Conservation (phyloP, 2,888 invertebrate genomes). For the Melieria picta region DNA sequence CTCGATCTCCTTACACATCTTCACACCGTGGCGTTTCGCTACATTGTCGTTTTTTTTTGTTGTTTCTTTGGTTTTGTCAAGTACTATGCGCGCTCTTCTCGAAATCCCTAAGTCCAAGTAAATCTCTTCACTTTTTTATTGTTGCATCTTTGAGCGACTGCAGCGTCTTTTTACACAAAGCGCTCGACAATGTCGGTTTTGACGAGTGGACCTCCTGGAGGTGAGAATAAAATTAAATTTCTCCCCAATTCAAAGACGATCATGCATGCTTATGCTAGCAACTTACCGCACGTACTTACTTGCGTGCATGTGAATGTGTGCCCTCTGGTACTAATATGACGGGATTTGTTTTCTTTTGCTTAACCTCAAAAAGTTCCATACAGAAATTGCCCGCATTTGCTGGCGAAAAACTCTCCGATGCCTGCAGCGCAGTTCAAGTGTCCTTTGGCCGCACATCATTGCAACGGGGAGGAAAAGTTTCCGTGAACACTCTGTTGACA, state of each 20-base stretch:
- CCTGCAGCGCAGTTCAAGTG: constrained; percentile 17
- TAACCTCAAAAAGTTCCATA: constrained; percentile 52
- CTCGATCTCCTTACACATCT: constrained; percentile 30
- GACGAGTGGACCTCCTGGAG: constrained; percentile 65
- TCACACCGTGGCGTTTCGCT: constrained; percentile 8
- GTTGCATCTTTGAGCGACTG: constrained; percentile 20
- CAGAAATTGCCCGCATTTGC: constrained; percentile 45
- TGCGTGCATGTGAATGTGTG: neutral
- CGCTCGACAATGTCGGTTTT: constrained; percentile 35
- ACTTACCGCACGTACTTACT: neutral
- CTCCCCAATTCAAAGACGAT: constrained; percentile 22
- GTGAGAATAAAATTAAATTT: constrained; percentile 59
- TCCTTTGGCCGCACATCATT: constrained; percentile 3
- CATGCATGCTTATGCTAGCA: neutral
- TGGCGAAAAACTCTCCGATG: neutral
- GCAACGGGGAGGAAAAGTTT: constrained; percentile 13
- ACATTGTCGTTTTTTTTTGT: no score
- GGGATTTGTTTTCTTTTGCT: constrained; percentile 49
- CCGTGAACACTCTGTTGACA: constrained; percentile 43
- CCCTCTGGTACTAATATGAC: neutral
- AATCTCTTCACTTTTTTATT: constrained; percentile 29
- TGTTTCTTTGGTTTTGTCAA: no score
- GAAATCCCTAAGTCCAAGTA: constrained; percentile 29
- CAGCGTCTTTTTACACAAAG: neutral
- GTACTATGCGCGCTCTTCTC: neutral